Percentiles rank a stretch among this genome's conserved stretches.
These are phyloP conservation scores for Tetanocera ferruginea DNA, from an alignment of 2,888 invertebrate species.

Conservation along the genomic window DNA sequence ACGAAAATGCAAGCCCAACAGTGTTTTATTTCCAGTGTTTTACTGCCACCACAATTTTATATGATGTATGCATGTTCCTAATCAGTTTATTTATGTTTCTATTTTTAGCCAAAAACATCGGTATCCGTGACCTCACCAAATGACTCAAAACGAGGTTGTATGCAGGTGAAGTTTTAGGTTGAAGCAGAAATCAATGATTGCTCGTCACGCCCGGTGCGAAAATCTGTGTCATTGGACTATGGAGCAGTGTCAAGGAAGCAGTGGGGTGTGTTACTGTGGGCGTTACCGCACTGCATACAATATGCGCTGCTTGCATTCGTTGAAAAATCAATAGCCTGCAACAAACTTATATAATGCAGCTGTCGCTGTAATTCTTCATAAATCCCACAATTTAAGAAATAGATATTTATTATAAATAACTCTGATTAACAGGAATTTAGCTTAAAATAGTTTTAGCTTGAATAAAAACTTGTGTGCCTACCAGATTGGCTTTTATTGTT, in stretches of 20 bases:
- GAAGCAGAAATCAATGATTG: not conserved
- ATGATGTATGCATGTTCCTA: too few species aligned
- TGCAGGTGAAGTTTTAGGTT: not conserved
- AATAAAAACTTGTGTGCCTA: too few species aligned
- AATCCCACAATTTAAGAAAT: not conserved
- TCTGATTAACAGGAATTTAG: too few species aligned
- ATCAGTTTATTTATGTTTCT: too few species aligned
- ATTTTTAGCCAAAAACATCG: not conserved
- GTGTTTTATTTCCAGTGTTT: not conserved
- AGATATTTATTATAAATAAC: not conserved
- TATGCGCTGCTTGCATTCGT: not conserved
- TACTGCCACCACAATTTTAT: not conserved
- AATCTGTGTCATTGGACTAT: constrained; percentile 20
- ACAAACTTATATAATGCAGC: not conserved
- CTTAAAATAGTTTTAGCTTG: too few species aligned
- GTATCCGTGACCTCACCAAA: constrained; percentile 2
- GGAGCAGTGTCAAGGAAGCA: not conserved
- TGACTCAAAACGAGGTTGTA: not conserved
- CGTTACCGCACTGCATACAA: not conserved
- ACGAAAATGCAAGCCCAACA: too few species aligned
- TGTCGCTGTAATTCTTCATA: too few species aligned
- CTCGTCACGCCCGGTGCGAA: not conserved
- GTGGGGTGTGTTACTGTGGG: not conserved
- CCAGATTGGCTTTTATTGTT: too few species aligned
- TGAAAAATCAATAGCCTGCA: constrained; percentile 15